These are phyloP conservation scores for Chymomyza caudatula DNA, from an alignment of 2,888 invertebrate genomes.

Conservation along the genomic window DNA sequence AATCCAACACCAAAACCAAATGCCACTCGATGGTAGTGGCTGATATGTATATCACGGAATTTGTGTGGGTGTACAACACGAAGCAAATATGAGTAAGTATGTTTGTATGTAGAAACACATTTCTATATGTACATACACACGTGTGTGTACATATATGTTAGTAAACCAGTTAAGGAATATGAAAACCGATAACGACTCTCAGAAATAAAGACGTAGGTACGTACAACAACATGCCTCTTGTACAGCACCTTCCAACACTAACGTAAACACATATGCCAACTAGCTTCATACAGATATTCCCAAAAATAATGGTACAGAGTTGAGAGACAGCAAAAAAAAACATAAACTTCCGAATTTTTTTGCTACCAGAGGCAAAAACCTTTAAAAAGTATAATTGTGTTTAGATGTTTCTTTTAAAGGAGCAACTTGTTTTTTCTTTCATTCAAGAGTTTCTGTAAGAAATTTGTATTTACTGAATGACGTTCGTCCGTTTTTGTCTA, in stretches of 20 bases:
- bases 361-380: too few species aligned
- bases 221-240: conserved; percentile 61
- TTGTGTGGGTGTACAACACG: conserved; percentile 64
- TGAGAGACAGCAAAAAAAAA: too few species aligned
- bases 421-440: too few species aligned
- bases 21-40: conserved; percentile 61
- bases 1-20: conserved; percentile 28
- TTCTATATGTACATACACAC: conserved; percentile 32
- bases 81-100: not conserved
- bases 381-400: too few species aligned
- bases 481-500: too few species aligned
- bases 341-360: too few species aligned
- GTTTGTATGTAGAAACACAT: not conserved
- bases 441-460: too few species aligned
- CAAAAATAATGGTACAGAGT: too few species aligned
- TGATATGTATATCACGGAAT: conserved; percentile 66
- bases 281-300: too few species aligned
- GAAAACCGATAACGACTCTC: conserved; percentile 65
- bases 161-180: conserved; percentile 70
- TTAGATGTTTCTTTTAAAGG: too few species aligned
- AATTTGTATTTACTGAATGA: too few species aligned
- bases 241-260: conserved; percentile 13
- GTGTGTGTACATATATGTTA: conserved; percentile 40
- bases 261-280: conserved; percentile 9
- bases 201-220: conserved; percentile 61